phyloP scores from a whole-genome alignment of 2,113 vertebrate genomes.

The Leptobrachium leishanense region DNA sequence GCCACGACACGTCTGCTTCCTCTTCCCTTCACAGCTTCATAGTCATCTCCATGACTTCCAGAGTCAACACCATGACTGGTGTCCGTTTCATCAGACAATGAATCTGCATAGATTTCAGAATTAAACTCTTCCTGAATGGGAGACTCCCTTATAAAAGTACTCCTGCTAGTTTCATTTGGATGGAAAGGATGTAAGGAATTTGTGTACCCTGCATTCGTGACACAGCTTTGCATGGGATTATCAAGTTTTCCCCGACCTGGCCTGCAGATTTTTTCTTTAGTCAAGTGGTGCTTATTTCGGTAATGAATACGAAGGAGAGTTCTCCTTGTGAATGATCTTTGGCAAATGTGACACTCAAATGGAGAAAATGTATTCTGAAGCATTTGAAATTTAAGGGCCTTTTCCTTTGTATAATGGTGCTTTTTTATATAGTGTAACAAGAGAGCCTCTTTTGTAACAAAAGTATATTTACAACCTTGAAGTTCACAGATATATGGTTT shows the following conservation, averaged over 20 bases:
- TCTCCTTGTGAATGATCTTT: conserved; percentile 84
- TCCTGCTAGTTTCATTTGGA: conserved; percentile 4
- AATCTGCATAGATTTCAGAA: conserved; percentile 74
- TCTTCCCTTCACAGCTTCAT: conserved; percentile 73
- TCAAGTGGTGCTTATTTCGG: conserved; percentile 79
- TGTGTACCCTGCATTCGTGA: neutral
- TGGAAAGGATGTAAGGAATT: conserved; percentile 5
- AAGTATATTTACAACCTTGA: conserved; percentile 80
- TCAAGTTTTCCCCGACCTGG: conserved; percentile 59
- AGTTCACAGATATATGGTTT: conserved; percentile 88
- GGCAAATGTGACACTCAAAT: conserved; percentile 91
- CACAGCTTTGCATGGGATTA: conserved; percentile 33
- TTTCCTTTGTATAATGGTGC: conserved; percentile 80
- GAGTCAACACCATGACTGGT: conserved; percentile 54
- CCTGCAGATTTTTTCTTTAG: conserved; percentile 64
- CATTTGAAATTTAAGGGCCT: conserved; percentile 80
- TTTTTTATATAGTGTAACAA: conserved; percentile 85
- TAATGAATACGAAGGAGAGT: conserved; percentile 84
- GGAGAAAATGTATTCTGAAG: conserved; percentile 84
- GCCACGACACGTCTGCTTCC: conserved; percentile 84
- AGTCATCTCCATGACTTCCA: conserved; percentile 69
- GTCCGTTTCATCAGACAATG: conserved; percentile 67
- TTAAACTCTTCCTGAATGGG: conserved; percentile 60
- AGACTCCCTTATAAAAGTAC: neutral
- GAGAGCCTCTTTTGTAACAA: conserved; percentile 86